A percentile compares a stretch with the other conserved stretches of the same genome.
Evolutionary conservation across 2,888 invertebrate genomes (phyloP).

Genomic region (Hemicrepidius hirtus): DNA sequence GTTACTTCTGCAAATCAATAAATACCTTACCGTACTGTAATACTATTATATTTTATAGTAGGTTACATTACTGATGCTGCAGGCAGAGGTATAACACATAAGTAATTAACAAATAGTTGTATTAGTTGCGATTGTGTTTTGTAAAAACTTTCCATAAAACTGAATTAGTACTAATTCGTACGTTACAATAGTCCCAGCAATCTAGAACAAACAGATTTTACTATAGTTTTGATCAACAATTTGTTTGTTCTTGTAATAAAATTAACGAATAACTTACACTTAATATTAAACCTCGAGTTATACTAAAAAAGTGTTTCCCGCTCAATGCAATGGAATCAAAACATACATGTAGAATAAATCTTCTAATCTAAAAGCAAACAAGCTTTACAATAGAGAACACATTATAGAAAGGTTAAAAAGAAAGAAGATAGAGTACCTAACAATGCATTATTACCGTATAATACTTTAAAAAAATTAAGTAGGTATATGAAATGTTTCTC

Average conservation of each 20-base stretch:
- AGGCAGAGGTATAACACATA: not conserved
- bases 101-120: constrained; percentile 13
- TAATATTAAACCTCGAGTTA: constrained; percentile 42
- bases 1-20: no score
- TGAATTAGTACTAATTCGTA: constrained; percentile 67
- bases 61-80: no score
- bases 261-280: constrained; percentile 27
- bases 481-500: no score
- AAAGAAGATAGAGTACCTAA: no score
- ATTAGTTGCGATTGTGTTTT: not conserved
- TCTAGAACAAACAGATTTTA: constrained; percentile 59
- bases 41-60: no score
- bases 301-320: constrained; percentile 40
- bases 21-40: no score
- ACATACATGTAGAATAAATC: constrained; percentile 38
- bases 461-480: no score
- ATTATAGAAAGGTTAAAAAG: no score
- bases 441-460: no score
- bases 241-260: constrained; percentile 4
- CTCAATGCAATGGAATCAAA: constrained; percentile 34
- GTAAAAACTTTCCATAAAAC: constrained; percentile 54
- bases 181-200: constrained; percentile 65
- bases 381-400: no score
- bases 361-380: constrained; percentile 37
- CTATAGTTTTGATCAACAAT: not conserved